A percentile compares a stretch with the other conserved stretches of the same genome.
phyloP scores from a whole-genome alignment of 2,797 vertebrate species.

The Ispidina picta region DNA sequence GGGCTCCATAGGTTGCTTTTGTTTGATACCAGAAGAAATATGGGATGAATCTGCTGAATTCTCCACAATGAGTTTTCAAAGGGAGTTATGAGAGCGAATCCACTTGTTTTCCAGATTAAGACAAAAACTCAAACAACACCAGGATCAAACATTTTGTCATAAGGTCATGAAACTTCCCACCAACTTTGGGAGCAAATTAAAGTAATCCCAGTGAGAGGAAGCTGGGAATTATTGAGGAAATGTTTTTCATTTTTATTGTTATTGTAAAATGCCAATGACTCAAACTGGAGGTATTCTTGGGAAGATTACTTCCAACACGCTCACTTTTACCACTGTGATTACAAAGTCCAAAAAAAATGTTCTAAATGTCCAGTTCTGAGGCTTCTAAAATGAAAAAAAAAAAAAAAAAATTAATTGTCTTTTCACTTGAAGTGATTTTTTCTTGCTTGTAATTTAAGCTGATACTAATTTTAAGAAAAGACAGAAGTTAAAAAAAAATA shows the following conservation, averaged over 20 bases:
- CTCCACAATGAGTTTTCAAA: background rate
- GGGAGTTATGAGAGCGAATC: background rate
- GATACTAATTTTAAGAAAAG: background rate
- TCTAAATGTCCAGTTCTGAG: background rate
- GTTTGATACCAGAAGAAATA: background rate
- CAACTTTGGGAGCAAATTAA: background rate
- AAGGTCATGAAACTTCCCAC: background rate
- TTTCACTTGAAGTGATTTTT: background rate
- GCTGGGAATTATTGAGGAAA: constrained; percentile 38
- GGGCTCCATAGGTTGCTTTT: background rate
- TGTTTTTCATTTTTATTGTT: constrained; percentile 43
- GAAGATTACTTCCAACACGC: background rate
- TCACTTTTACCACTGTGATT: background rate
- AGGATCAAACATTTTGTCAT: background rate
- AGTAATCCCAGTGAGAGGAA: background rate
- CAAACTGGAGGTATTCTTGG: background rate
- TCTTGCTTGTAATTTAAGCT: background rate
- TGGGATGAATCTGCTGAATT: background rate
- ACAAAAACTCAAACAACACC: background rate
- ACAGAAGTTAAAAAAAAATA: accelerated
- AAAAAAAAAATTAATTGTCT: accelerated
- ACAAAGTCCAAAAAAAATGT: background rate
- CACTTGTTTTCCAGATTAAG: background rate
- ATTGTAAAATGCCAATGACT: constrained; percentile 1
- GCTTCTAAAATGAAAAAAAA: background rate